Conservation (phyloP, 2,797 vertebrate species). For the Labeo calbasu region DNA sequence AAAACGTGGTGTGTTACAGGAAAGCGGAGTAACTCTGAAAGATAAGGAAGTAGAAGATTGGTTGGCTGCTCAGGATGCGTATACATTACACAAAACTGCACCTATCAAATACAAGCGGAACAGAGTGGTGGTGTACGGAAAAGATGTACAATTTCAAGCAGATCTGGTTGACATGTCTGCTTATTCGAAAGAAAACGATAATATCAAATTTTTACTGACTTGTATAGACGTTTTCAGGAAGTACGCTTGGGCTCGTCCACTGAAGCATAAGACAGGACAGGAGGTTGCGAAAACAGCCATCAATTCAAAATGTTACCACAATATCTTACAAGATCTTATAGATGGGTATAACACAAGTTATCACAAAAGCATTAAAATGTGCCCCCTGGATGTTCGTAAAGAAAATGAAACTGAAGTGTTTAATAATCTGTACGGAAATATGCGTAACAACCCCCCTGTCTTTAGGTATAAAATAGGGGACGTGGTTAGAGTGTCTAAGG, state of each 20-base stretch:
- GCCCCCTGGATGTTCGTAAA: background rate
- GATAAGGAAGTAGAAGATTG: conserved; percentile 20
- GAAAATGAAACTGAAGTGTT: background rate
- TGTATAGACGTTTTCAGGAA: conserved; percentile 42
- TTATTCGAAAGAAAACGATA: conserved; percentile 30
- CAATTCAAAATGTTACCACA: background rate
- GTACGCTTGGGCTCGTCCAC: background rate
- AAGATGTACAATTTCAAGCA: background rate
- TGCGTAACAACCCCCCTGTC: background rate
- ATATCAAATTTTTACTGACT: conserved; percentile 2
- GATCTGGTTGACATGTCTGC: conserved; percentile 15
- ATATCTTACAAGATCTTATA: background rate
- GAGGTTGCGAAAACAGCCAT: conserved; percentile 14
- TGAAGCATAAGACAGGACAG: background rate
- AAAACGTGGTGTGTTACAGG: background rate
- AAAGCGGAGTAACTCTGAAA: background rate
- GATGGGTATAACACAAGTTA: background rate
- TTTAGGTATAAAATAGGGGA: conserved; percentile 27
- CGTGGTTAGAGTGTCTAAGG: conserved; percentile 26
- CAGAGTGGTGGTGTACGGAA: background rate
- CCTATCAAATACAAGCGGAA: background rate
- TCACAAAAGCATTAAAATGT: conserved; percentile 22
- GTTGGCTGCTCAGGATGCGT: conserved; percentile 8
- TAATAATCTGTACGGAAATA: background rate
- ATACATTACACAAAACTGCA: conserved; percentile 6